A percentile compares a stretch with the other conserved stretches of the same genome.
Evolutionary conservation across 2,113 vertebrate genomes (phyloP).

Genomic region (Tupaia tana): DNA sequence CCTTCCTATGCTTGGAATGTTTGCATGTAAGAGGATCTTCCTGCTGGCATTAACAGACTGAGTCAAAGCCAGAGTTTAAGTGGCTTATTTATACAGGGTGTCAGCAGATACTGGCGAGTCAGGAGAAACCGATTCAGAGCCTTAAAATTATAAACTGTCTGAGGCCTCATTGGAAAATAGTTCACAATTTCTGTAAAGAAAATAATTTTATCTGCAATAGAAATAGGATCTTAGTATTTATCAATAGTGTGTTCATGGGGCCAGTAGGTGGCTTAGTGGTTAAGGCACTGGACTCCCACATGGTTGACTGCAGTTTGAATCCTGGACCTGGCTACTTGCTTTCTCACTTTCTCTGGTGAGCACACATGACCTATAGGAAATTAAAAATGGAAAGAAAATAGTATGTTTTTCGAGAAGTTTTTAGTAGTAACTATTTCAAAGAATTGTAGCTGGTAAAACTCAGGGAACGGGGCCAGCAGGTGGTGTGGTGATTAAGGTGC

Average conservation of each 20-base stretch:
- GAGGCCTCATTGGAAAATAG: neutral
- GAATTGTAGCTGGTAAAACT: neutral
- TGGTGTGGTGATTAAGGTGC: no score
- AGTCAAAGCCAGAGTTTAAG: neutral
- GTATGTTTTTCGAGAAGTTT: neutral
- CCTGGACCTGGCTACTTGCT: no score
- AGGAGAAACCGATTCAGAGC: neutral
- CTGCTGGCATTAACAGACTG: neutral
- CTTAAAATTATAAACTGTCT: neutral
- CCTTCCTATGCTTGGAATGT: neutral
- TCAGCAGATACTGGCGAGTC: neutral
- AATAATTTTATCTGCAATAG: neutral
- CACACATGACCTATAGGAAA: no score
- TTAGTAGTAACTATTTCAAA: neutral
- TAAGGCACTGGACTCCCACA: no score
- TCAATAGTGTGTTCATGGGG: neutral
- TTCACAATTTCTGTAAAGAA: slow-evolving; percentile 1
- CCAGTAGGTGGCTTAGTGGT: no score
- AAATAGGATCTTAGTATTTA: neutral
- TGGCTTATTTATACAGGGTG: neutral
- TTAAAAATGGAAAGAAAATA: no score
- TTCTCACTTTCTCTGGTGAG: no score
- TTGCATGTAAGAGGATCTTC: neutral
- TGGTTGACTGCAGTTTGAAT: no score
- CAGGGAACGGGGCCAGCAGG: neutral